Evolutionary conservation across 2,888 invertebrate species (phyloP), one percentile per base, ranked within the genome.

Genomic region (Amblyjoppa fuscipennis): DNA sequence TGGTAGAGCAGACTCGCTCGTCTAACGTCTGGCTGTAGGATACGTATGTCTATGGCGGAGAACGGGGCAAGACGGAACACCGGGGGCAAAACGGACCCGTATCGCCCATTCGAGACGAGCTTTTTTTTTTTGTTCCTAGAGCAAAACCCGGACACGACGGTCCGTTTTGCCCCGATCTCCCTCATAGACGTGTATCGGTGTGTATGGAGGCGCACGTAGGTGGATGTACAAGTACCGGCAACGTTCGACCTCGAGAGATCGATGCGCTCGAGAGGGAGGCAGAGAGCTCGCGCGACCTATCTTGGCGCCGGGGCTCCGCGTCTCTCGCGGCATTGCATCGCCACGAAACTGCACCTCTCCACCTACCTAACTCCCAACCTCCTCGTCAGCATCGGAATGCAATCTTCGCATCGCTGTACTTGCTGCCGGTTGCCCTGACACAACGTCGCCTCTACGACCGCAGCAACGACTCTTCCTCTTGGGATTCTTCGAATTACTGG

Each of bases 331-430:
- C 59, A 64, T 83, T 59, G 74, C 75, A 82, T 85, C 68, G 76
- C 49, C 16, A 78, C 53, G 66, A 76, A 71, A 53, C 66, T 79
- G 78, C 53, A 34, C 70, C 68, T 59, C 61, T 61, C 49, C 38
- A 49, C 38, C 61, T 64, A 2, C 49, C 45, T 16, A 7, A 16
- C 51, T 31, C 11, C 34, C 20, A n/a, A 78, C 71, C 64, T 78
- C 70, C 77, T 71, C 84, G 77, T 73, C 85, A 20, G 75, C 70
- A 82, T 82, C 78, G 87, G 86, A 87, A 88, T 88, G 88, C 86
- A 87, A 88, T 88, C 86, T 87, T 85, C 80, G 80, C 69, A 86
- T 83, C 81, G 81, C 79, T 73, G 34, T 71, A 80, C 56, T 64
- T 77, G 51, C 75, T 71, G 73, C 75, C 75, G 51, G 69, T 49